Evolutionary conservation across 2,888 invertebrate species (phyloP), one percentile per base, ranked within the genome.

Genomic region (Meandrusa payeni): DNA sequence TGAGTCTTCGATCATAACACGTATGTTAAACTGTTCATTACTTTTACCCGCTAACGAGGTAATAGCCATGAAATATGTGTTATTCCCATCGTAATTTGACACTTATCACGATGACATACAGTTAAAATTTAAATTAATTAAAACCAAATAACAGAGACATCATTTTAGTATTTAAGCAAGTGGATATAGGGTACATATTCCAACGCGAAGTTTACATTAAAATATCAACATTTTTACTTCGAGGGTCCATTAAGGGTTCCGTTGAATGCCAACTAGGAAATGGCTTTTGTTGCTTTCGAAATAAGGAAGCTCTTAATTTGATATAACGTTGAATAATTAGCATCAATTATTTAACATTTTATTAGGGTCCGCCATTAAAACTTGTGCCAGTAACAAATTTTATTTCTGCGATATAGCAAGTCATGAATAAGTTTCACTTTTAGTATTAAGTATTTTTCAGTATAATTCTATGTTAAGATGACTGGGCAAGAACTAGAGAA

Each of bases 301-400:
- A n/a, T n/a, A n/a, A n/a, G n/a, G n/a, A n/a, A n/a, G n/a, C n/a
- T n/a, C n/a, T n/a, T n/a, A n/a, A n/a, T n/a, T n/a, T 44, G 39
- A 44, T 44, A 44, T 39, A 44, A 44, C 28, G 44, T 44, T 33
- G 23, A 33, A 44, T 39, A 44, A 44, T 44, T 39, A 33, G 28
- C 12, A 39, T 28, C 39, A 44, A 44, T 44, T 39, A 44, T 44
- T 39, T 39, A 39, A 32, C 39, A 23, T 39, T 44, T 38, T 44
- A 39, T 44, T 33, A 39, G 39, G 39, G 33, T 39, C 38, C 33
- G 44, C 27, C 28, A 38, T 44, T 44, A 33, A 38, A 39, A 39
- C 38, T 44, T 29, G 9, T 39, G 32, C 20, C 9, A 17, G 38
- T 39, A 33, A 33, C 39, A 44, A 39, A 39, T 33, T 13, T 33